A percentile compares a stretch with the other conserved stretches of the same genome.
These are phyloP conservation scores for Gymnopithys bicolor DNA, from an alignment of 2,797 vertebrate species.

Conservation along the genomic window DNA sequence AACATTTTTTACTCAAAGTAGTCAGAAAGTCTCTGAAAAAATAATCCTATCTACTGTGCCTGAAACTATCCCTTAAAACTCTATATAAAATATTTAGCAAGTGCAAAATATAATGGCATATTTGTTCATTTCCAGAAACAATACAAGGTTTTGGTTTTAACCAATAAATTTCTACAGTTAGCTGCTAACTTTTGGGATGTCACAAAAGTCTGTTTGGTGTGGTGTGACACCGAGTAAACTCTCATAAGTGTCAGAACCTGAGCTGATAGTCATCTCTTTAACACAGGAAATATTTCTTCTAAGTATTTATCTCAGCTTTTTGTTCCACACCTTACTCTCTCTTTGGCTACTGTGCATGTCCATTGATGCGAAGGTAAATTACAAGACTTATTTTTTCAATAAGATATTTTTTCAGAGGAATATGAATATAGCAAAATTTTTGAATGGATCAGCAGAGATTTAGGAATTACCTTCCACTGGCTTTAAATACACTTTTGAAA, in stretches of 20 bases:
- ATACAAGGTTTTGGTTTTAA: neutral
- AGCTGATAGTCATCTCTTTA: neutral
- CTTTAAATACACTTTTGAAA: neutral
- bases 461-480: accelerated
- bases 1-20: neutral
- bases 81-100: neutral
- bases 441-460: neutral
- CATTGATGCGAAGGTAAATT: neutral
- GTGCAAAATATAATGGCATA: neutral
- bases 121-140: neutral
- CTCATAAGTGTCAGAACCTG: neutral
- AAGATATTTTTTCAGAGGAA: neutral
- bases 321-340: neutral
- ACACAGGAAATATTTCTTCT: neutral
- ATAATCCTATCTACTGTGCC: neutral
- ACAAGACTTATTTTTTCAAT: neutral
- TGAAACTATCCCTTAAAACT: neutral
- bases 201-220: neutral
- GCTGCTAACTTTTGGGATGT: neutral
- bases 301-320: neutral
- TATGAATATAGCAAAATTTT: neutral
- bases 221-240: neutral
- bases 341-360: neutral
- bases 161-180: neutral
- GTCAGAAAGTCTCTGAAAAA: neutral